A percentile compares a stretch with the other conserved stretches of the same genome.
Evolutionary conservation across 2,113 vertebrate species (phyloP).

Genomic region (Chloroceryle aenea): DNA sequence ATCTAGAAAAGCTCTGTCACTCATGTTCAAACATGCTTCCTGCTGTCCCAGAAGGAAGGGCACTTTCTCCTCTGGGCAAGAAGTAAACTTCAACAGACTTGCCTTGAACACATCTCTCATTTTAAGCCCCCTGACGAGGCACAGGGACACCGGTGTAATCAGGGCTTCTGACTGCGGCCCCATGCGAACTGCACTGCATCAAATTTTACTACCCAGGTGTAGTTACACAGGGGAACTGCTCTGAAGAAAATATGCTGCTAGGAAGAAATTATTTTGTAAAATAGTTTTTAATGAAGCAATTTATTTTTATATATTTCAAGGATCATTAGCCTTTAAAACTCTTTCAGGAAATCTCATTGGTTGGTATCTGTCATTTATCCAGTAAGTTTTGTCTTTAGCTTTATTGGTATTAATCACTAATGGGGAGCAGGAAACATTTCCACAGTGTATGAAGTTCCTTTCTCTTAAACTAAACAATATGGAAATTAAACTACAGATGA

Average conservation of each 20-base stretch:
- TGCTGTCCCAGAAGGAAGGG: background rate
- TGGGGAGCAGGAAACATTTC: conserved; percentile 29
- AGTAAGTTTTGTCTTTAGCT: conserved; percentile 10
- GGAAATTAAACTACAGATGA: conserved; percentile 28
- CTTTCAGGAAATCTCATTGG: conserved; percentile 55
- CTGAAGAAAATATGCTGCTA: conserved; percentile 35
- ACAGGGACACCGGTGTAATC: background rate
- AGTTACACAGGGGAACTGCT: conserved; percentile 29
- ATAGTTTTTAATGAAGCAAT: conserved; percentile 72
- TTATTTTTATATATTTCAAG: conserved; percentile 65
- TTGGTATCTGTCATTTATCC: conserved; percentile 49
- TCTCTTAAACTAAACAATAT: conserved; percentile 45
- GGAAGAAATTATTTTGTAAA: conserved; percentile 61
- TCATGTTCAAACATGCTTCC: background rate
- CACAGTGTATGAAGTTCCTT: conserved; percentile 52
- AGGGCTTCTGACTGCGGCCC: background rate
- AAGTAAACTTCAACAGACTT: background rate
- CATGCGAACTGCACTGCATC: background rate
- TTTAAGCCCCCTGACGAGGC: background rate
- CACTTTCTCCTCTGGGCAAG: background rate
- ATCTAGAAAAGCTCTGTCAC: background rate
- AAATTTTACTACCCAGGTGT: conserved; percentile 64
- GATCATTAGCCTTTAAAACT: conserved; percentile 56
- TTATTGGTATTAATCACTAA: conserved; percentile 54
- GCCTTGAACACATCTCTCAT: background rate